Conservation (phyloP, 2,888 invertebrate genomes). For the Pherbina coryleti region DNA sequence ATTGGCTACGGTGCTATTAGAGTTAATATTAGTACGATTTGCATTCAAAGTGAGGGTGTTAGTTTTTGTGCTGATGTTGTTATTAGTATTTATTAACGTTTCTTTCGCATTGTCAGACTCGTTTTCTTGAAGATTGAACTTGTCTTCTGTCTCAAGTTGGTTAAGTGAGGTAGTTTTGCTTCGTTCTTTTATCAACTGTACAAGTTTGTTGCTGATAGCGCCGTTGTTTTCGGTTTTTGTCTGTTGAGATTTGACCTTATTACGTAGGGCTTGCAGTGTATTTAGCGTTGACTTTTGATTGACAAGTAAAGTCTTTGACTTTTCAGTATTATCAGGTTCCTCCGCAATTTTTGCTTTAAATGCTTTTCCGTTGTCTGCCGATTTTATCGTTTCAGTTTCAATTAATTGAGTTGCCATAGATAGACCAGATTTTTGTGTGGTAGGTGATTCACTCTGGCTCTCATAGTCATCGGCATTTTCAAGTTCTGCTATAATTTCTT, state of each 20-base stretch:
- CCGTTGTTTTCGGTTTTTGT: neutral
- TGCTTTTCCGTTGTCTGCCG: neutral
- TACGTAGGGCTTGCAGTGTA: neutral
- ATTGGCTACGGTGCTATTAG: slow-evolving; percentile 64
- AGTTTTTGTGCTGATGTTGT: slow-evolving; percentile 44
- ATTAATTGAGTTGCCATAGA: slow-evolving; percentile 20
- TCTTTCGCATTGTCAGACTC: slow-evolving; percentile 26
- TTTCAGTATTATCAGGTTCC: neutral
- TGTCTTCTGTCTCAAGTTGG: neutral
- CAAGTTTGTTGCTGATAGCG: slow-evolving; percentile 47
- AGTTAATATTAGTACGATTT: slow-evolving; percentile 51
- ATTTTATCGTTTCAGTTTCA: slow-evolving; percentile 24
- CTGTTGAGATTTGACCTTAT: neutral
- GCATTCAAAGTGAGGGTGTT: slow-evolving; percentile 50
- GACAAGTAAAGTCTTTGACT: neutral
- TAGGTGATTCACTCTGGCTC: neutral
- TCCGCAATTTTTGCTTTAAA: neutral
- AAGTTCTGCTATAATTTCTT: neutral
- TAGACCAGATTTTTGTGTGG: slow-evolving; percentile 33
- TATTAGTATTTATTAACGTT: neutral
- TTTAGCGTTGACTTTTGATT: neutral
- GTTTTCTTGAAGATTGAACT: slow-evolving; percentile 17
- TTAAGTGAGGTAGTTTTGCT: slow-evolving; percentile 23
- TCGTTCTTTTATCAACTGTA: slow-evolving; percentile 49
- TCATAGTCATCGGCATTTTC: neutral